phyloP scores from a whole-genome alignment of 2,797 vertebrate genomes.

The Sebastes umbrosus region DNA sequence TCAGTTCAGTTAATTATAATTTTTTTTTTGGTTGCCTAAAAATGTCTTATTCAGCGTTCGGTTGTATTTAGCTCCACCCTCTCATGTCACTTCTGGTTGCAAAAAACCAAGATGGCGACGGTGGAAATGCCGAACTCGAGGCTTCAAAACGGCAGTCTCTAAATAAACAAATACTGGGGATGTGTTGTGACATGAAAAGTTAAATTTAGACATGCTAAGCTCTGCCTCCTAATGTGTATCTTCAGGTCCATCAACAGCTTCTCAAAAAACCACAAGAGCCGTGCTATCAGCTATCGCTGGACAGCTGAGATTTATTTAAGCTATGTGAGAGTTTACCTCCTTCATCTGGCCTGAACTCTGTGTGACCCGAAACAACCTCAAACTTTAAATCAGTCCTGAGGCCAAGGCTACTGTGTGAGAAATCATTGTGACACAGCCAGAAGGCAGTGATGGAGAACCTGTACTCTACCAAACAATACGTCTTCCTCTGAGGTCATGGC shows the following conservation, averaged over 20 bases:
- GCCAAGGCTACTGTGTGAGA: background rate
- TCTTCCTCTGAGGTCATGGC: background rate
- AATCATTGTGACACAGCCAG: background rate
- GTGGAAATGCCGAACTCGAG: too few relatives aligned
- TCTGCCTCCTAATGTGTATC: background rate
- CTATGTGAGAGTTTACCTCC: background rate
- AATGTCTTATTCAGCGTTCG: too few relatives aligned
- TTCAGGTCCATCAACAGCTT: conserved; percentile 1
- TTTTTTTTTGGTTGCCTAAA: too few relatives aligned
- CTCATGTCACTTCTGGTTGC: too few relatives aligned
- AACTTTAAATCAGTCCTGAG: background rate
- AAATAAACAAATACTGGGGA: background rate
- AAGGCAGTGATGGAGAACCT: background rate
- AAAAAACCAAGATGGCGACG: too few relatives aligned
- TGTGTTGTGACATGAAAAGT: background rate
- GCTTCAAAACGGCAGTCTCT: background rate
- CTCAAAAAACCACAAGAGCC: background rate
- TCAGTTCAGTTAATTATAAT: too few relatives aligned
- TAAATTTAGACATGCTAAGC: background rate
- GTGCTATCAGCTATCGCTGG: background rate
- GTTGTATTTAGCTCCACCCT: too few relatives aligned
- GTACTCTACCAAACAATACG: background rate
- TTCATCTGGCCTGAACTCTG: background rate
- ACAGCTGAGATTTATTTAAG: background rate
- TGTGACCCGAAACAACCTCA: conserved; percentile 1